These are phyloP conservation scores for Coregonus ussuriensis DNA, from an alignment of 2,797 vertebrate genomes.

Conservation along the genomic window DNA sequence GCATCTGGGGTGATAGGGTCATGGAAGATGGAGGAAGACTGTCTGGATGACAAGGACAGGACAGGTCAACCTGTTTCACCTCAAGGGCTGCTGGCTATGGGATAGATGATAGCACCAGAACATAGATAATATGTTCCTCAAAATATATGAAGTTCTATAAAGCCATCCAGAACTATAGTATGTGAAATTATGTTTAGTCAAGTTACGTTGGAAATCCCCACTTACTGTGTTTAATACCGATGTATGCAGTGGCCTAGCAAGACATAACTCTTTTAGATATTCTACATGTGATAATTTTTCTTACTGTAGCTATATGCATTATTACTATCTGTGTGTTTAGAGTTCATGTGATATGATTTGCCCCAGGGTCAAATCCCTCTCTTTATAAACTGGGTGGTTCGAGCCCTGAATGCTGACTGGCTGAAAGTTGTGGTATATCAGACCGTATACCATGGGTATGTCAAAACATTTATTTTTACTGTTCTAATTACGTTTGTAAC, in stretches of 20 bases:
- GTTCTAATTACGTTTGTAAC: too few species aligned
- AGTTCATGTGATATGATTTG: constrained; percentile 28
- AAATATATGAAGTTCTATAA: not conserved
- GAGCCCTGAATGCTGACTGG: too few species aligned
- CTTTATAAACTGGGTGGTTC: constrained; percentile 9
- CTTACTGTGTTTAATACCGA: not conserved
- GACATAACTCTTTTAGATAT: constrained; percentile 8
- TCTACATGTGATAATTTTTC: constrained; percentile 18
- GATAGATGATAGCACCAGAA: constrained; percentile 33
- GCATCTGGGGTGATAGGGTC: constrained; percentile 65
- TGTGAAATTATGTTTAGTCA: not conserved
- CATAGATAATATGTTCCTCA: not conserved
- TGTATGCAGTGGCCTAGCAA: constrained; percentile 8
- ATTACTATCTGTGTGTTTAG: constrained; percentile 43
- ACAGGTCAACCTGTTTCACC: constrained; percentile 12
- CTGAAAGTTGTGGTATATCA: too few species aligned
- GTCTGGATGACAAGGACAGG: constrained; percentile 20
- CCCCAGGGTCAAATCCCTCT: constrained; percentile 68
- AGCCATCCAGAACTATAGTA: not conserved
- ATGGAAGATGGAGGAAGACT: constrained; percentile 39
- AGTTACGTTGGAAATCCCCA: not conserved
- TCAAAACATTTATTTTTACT: too few species aligned
- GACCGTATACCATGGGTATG: too few species aligned
- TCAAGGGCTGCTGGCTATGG: constrained; percentile 37
- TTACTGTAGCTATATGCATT: constrained; percentile 16